Evolutionary conservation across 2,888 invertebrate species (phyloP).

Genomic region (Tenthredo mesomela): DNA sequence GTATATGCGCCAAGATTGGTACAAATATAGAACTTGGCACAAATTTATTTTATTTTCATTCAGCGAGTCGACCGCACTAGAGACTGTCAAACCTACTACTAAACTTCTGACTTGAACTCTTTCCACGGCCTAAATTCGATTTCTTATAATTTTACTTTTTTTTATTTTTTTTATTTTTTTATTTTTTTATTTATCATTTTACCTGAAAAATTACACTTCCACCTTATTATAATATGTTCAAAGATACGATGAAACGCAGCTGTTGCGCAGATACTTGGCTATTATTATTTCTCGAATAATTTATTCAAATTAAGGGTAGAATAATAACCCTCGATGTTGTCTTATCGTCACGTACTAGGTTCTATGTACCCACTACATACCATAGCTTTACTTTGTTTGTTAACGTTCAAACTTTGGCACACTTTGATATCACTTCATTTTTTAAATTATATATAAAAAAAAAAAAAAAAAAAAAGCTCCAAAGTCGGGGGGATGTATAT

Average conservation of each 20-base stretch:
- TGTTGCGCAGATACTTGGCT: not conserved
- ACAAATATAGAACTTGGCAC: slow-evolving; percentile 51
- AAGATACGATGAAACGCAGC: too few species aligned
- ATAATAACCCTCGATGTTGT: not conserved
- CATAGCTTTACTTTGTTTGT: not conserved
- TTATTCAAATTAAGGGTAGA: not conserved
- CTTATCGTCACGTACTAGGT: not conserved
- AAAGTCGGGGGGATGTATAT: not conserved
- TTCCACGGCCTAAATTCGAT: not conserved
- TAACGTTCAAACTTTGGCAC: not conserved
- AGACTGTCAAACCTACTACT: slow-evolving; percentile 5
- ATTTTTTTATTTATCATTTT: too few species aligned
- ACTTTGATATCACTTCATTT: not conserved
- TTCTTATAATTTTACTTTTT: not conserved
- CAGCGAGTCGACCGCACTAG: not conserved
- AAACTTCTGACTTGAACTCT: not conserved
- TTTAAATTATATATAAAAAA: too few species aligned
- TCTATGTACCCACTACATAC: not conserved
- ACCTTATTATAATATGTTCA: too few species aligned
- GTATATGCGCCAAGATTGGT: not conserved
- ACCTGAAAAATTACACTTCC: too few species aligned
- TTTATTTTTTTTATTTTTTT: too few species aligned
- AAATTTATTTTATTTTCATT: slow-evolving; percentile 48
- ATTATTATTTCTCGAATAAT: not conserved
- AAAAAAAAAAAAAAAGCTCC: too few species aligned